phyloP scores from a whole-genome alignment of 2,797 vertebrate species.

The Enteromius treurensis region DNA sequence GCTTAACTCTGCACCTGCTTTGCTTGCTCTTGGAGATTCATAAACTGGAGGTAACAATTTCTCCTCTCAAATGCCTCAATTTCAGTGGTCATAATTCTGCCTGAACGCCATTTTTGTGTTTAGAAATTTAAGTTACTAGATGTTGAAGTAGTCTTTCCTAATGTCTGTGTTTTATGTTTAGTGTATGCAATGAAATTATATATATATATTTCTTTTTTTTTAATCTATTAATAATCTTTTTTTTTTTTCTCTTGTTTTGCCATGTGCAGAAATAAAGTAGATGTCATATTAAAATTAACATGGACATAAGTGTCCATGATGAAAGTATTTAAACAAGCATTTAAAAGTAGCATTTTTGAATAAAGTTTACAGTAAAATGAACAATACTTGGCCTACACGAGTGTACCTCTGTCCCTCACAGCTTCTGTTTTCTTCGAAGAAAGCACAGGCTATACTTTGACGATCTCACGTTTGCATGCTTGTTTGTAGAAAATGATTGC shows the following conservation, averaged over 20 bases:
- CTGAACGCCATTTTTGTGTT: not conserved
- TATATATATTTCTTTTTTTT: not conserved
- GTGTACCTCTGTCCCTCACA: not conserved
- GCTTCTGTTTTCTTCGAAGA: not conserved
- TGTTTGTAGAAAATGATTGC: constrained; percentile 82
- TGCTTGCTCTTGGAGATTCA: constrained; percentile 77
- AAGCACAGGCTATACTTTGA: not conserved
- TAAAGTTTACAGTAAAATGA: not conserved
- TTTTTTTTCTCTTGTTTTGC: too few relatives aligned
- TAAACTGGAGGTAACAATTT: constrained; percentile 85
- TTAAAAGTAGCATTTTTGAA: not conserved
- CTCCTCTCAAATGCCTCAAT: constrained; percentile 13
- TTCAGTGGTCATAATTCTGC: constrained; percentile 9
- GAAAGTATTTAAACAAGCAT: too few relatives aligned
- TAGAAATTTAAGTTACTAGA: not conserved
- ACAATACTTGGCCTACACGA: not conserved
- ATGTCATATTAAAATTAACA: too few relatives aligned
- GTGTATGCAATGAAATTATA: not conserved
- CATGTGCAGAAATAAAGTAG: too few relatives aligned
- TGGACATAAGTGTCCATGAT: too few relatives aligned
- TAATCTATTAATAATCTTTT: too few relatives aligned
- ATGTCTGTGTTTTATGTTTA: constrained; percentile 22
- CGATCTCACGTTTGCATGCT: constrained; percentile 2
- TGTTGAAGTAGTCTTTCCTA: not conserved
- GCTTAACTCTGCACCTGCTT: constrained; percentile 70